Evolutionary conservation across 2,797 vertebrate species (phyloP).

Genomic region (Potorous gilbertii): DNA sequence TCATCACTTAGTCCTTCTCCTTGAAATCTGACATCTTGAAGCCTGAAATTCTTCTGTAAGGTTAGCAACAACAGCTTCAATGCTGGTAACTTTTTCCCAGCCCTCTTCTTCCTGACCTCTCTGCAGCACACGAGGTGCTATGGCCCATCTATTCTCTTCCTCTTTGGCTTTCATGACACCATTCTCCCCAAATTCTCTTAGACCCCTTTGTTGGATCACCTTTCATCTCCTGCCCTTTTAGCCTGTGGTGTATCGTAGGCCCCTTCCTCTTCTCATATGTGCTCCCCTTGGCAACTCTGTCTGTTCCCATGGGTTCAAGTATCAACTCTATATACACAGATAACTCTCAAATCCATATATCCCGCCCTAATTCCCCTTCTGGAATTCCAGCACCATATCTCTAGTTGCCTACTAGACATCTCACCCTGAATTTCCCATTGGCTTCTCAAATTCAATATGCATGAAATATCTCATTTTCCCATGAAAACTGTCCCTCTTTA

Average conservation of each 20-base stretch:
- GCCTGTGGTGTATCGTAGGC: background rate
- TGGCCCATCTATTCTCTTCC: background rate
- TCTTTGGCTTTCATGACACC: background rate
- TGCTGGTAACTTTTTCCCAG: background rate
- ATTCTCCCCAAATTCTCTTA: background rate
- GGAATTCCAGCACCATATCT: background rate
- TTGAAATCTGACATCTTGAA: background rate
- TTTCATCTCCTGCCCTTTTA: background rate
- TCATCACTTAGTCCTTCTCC: background rate
- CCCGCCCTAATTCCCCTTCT: background rate
- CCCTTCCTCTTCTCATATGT: background rate
- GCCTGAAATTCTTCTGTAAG: background rate
- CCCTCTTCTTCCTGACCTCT: background rate
- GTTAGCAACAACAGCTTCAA: background rate
- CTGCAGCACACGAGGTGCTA: constrained; percentile 17
- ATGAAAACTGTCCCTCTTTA: background rate
- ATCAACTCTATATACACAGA: background rate
- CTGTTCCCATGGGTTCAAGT: background rate
- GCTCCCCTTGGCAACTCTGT: background rate
- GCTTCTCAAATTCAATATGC: background rate
- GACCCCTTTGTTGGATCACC: background rate
- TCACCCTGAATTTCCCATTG: background rate
- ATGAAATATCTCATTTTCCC: background rate
- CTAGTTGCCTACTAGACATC: background rate
- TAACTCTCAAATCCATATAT: background rate